Base-by-base conservation (phyloP, 2,113 vertebrate genomes). In the Lepisosteus oculatus region DNA sequence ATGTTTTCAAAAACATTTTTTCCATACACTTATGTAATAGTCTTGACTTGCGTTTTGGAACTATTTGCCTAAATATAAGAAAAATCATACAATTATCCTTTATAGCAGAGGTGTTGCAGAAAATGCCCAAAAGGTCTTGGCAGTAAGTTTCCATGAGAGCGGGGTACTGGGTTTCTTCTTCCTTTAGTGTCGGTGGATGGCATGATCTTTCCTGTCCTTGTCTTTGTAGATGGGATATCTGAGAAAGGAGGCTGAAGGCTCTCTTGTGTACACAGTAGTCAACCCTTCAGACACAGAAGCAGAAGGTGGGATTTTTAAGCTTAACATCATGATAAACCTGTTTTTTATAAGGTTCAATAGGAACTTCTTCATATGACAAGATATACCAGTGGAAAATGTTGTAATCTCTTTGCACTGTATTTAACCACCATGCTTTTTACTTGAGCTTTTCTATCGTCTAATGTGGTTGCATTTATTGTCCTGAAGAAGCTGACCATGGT, bases 221-320 rank as follows among this genome's bases (percentile, higher is more conserved):
- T 80, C 62, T 79, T 83, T 89, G 83, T 85, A 98, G 96, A 97
- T 98, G 72, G 97, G 97, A 44, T 95, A 95, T 78, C 86, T 99
- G 76, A 95, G 91, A 83, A 98, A 97, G 87, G 93, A 91, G 4
- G 71, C 87, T 4, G 95, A 97, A 0, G 89, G 92, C 12, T 87
- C 90, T 73, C 87, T 99, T 56, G 64, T 94, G 7, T 99, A 98
- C 83, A 95, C 89, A 1, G 96, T 99, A 67, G 97, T 98, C 73
- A 99, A 97, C 81, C 86, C 92, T 0, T 87, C 93, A 2, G 94
- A 98, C 84, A 95, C 94, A 41, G 96, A 98, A 8, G 89, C 90
- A 2, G 95, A 98, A 80, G 96, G 96, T 97, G 91, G 29, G 29
- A 29, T 29, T 63, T 51, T 71, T 6, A 8, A 68, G 14, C 17